Conservation (phyloP, 2,113 vertebrate species). For the Rhinolophus ferrumequinum region DNA sequence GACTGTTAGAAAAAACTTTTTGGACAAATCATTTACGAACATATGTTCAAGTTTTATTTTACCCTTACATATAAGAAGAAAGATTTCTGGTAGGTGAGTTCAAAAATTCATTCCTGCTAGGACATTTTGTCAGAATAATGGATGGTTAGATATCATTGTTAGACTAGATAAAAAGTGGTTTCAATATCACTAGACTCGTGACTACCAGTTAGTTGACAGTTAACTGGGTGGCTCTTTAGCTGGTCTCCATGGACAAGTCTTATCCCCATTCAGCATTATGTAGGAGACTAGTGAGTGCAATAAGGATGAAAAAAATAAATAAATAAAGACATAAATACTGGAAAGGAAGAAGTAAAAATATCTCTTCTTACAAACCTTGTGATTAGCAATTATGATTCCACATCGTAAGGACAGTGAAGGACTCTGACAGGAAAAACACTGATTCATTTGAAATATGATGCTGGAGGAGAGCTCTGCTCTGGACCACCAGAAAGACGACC, state of each 20-base stretch:
- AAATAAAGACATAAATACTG: neutral
- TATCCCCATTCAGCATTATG: neutral
- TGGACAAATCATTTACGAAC: neutral
- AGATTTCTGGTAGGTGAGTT: neutral
- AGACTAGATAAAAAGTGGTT: constrained; percentile 24
- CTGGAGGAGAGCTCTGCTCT: neutral
- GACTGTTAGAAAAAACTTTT: neutral
- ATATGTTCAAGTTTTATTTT: neutral
- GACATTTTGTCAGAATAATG: neutral
- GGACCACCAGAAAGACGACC: neutral
- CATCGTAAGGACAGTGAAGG: neutral
- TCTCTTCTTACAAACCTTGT: neutral
- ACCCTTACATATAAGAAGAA: neutral
- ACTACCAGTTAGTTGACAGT: neutral
- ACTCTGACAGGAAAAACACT: neutral
- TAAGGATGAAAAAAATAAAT: neutral
- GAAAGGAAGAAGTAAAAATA: constrained; percentile 35
- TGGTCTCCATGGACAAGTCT: neutral
- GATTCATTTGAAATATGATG: neutral
- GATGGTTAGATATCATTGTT: neutral
- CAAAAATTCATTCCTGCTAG: constrained; percentile 26
- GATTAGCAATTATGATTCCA: constrained; percentile 36
- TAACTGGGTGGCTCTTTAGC: neutral
- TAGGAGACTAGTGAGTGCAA: neutral
- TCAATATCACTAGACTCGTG: neutral